Evolutionary conservation across 1,140 invertebrate genomes (phyloP).

Genomic region (Heliconius melpomene): DNA sequence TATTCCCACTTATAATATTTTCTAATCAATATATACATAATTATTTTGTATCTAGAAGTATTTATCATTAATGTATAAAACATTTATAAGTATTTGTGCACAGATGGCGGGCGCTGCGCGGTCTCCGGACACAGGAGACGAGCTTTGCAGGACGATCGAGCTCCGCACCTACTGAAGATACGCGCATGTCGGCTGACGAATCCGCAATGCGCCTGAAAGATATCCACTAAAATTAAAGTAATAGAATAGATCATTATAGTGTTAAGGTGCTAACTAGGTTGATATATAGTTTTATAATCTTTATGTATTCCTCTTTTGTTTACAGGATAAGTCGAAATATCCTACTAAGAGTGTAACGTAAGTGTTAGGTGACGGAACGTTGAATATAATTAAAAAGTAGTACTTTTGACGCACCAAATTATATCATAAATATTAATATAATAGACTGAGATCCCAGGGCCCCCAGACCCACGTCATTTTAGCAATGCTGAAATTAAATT

Average conservation of each 20-base stretch:
- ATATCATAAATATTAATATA: no score
- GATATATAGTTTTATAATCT: not conserved
- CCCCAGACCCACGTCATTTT: no score
- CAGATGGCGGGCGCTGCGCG: conserved; percentile 54
- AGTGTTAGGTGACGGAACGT: no score
- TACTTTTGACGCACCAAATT: no score
- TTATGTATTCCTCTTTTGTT: no score
- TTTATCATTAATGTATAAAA: not conserved
- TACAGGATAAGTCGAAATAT: no score
- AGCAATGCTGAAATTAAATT: no score
- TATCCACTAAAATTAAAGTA: conserved; percentile 46
- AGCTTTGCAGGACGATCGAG: conserved; percentile 55
- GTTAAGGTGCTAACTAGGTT: not conserved
- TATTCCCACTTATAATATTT: not conserved
- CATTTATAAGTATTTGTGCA: not conserved
- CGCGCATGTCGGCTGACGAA: conserved; percentile 61
- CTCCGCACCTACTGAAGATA: conserved; percentile 66
- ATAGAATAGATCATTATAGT: not conserved
- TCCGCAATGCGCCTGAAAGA: conserved; percentile 61
- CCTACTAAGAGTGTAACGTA: no score
- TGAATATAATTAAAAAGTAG: no score
- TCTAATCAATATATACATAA: not conserved
- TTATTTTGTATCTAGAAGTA: not conserved
- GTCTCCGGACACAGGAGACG: conserved; percentile 40
- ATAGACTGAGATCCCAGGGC: no score